Base-by-base conservation (phyloP, 2,113 vertebrate genomes). In the Pipa parva region DNA sequence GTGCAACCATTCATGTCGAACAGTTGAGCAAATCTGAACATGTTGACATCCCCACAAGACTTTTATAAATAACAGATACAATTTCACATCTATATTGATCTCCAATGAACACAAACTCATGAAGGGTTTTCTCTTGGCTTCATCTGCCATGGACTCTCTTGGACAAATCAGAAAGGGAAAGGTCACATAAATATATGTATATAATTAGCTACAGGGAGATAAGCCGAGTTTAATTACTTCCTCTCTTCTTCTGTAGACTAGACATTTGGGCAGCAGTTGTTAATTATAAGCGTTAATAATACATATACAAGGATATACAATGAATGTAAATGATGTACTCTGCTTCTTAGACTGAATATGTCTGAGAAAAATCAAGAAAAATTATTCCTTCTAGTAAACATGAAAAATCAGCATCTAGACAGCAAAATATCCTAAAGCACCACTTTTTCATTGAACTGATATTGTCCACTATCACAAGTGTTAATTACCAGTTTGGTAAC, bases 211-310 rank as follows among this genome's bases (percentile, higher is more conserved):
- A 20, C 13, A 7, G 49, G 15, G 49, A 70, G 48, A 54, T 70
- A 70, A 70, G 66, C 48, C 2, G n/a, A 42, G 48, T 45, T 54
- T 70, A 70, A 70, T 70, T 54, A 70, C 66, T 70, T 70, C 66
- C 58, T 70, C 58, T 70, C 57, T 52, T 70, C 66, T 27, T 25
- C 25, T 18, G 61, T 60, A 45, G 66, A 70, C 66, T 61, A 61
- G 57, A 70, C 59, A 63, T 63, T 63, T 37, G 51, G 60, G 69
- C 69, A 37, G 42, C 55, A 51, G 28, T 63, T 63, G 59, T 59
- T 63, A 63, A 63, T 71, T 63, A 63, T 63, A 63, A 63, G 50
- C 54, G 51, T 63, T 63, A 71, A 71, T 61, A 73, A 62, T 57
- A 55, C 36, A 61, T 59, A 48, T 18, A 20, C 12, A 7, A 50